Evolutionary conservation across 1,140 invertebrate genomes (phyloP).

Genomic region (Meloidogyne hapla): DNA sequence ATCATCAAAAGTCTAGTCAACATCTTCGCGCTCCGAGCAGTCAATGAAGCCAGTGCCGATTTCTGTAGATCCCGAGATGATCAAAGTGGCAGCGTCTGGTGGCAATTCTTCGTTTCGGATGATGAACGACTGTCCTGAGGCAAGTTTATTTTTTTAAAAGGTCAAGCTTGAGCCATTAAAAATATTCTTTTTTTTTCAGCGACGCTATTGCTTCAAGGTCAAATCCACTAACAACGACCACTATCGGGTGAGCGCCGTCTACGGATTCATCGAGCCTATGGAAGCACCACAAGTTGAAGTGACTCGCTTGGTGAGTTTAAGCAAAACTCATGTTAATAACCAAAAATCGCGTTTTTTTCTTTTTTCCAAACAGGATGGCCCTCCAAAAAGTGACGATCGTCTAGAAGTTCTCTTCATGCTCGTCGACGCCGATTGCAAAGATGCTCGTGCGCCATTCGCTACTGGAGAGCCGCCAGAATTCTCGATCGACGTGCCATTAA

Average conservation of each 20-base stretch:
- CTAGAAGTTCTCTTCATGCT: background rate
- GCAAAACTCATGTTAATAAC: background rate
- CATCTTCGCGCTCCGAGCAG: background rate
- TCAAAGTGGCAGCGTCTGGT: background rate
- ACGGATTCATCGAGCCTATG: background rate
- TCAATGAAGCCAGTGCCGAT: background rate
- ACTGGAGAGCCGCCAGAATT: background rate
- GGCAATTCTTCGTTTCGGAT: background rate
- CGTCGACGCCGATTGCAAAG: background rate
- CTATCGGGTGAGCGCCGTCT: background rate
- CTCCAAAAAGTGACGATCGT: background rate
- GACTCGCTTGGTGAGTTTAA: background rate
- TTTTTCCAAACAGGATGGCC: background rate
- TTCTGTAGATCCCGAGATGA: background rate
- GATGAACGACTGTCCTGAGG: background rate
- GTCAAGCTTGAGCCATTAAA: background rate
- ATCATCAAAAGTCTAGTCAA: background rate
- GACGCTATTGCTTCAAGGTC: background rate
- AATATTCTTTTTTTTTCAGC: background rate
- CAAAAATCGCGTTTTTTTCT: background rate
- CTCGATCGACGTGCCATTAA: background rate
- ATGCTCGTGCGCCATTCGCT: background rate
- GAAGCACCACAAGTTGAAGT: slow-evolving; percentile 1
- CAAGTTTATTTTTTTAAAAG: background rate
- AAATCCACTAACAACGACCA: slow-evolving; percentile 1